These are phyloP conservation scores for Drosophila fulvimacula DNA, from an alignment of 2,888 invertebrate species.

Conservation along the genomic window DNA sequence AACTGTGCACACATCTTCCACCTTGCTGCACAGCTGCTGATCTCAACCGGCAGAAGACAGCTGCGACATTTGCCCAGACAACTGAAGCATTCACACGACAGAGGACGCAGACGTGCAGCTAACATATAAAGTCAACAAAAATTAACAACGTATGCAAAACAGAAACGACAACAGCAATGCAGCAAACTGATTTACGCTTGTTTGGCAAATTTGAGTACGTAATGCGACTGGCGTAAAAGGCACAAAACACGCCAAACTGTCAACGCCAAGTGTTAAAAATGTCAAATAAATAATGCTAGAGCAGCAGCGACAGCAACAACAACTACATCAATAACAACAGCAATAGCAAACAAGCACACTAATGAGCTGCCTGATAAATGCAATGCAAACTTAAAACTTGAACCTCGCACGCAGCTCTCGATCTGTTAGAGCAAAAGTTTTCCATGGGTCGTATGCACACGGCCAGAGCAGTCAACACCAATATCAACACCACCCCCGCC, in stretches of 20 bases:
- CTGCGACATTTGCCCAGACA: neutral
- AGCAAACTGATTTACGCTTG: conserved; percentile 69
- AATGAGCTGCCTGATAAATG: conserved; percentile 69
- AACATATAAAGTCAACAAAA: conserved; percentile 60
- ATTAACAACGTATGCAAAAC: conserved; percentile 41
- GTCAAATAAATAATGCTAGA: conserved; percentile 69
- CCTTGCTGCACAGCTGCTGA: conserved; percentile 2
- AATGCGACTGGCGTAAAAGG: conserved; percentile 48
- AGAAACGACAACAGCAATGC: conserved; percentile 32
- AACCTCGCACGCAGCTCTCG: conserved; percentile 42
- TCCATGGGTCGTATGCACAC: conserved; percentile 25
- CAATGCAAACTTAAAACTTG: conserved; percentile 53
- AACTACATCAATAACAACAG: conserved; percentile 22
- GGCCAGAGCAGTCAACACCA: conserved; percentile 15
- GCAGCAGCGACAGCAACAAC: conserved; percentile 30
- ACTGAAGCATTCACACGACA: conserved; percentile 16
- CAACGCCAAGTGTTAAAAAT: conserved; percentile 70
- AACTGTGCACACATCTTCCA: too few species aligned
- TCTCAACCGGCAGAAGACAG: neutral
- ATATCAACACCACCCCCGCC: neutral
- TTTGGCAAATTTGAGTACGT: conserved; percentile 44
- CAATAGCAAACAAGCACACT: conserved; percentile 57
- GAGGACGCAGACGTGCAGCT: conserved; percentile 34
- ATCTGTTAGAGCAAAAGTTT: conserved; percentile 58
- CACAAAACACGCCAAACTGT: conserved; percentile 49